Evolutionary conservation across 2,113 vertebrate genomes (phyloP), one percentile per base, ranked within the genome.

Genomic region (Phylloscopus trochilus): DNA sequence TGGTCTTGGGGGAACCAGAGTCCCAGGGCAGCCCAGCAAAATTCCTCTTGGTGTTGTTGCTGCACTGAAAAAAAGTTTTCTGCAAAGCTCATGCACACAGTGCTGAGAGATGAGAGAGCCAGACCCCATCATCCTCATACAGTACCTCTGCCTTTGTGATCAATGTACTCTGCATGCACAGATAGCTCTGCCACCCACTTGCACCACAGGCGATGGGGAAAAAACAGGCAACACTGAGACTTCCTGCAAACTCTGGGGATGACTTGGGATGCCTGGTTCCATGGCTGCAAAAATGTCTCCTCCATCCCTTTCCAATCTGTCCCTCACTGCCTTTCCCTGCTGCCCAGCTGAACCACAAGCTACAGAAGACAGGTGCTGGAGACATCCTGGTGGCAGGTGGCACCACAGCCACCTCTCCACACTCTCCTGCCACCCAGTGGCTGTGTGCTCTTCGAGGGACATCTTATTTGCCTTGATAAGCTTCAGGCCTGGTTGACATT

Each of bases 351-450:
- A 37, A 23, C 5, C 2, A 3, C 18, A 24, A 39, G 26, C 3
- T 30, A 51, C 0, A 1, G 13, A 15, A 33, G 4, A n/a, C 4
- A 0, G 1, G 15, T 68, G 17, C 20, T 3, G 3, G 33, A 60
- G 46, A 30, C 11, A 72, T 30, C 33, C 41, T 56, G 28, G 28
- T 0, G 7, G n/a, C 41, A 51, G 9, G 41, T 59, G 67, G 39
- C 35, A 76, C 7, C 1, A 2, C 1, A 5, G 56, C 22, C 18
- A 7, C 15, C 22, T 63, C 43, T 64, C 35, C 1, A 0, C 7
- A 13, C 18, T 22, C 27, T 69, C 27, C 49, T 39, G 53, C 58
- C 8, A 2, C 1, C 2, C 10, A 4, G 2, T 22, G 9, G 14
- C 16, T 37, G 8, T 9, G 17, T 1, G 1, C 43, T 72, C 35